Percentiles rank a stretch among this genome's conserved stretches.
phyloP scores from a whole-genome alignment of 2,888 invertebrate genomes.

The Tenthredo livida region DNA sequence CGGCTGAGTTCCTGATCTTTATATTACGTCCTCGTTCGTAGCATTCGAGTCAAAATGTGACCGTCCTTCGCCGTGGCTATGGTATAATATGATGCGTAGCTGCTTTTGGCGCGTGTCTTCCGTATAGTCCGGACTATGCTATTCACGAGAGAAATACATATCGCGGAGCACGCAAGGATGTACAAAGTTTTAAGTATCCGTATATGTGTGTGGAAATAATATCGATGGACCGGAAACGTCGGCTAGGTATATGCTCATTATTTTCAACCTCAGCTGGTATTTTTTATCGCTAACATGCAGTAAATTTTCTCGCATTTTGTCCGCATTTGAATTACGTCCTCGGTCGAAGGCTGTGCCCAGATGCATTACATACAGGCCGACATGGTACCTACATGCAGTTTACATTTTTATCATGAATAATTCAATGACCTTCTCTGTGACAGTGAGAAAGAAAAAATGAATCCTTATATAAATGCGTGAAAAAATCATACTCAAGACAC shows the following conservation, averaged over 20 bases:
- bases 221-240: not conserved
- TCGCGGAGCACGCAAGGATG: not conserved
- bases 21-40: not conserved
- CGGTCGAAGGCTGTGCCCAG: constrained; percentile 4
- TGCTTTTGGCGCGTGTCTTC: not conserved
- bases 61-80: not conserved
- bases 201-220: not conserved
- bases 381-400: not conserved
- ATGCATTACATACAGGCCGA: not conserved
- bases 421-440: constrained; percentile 3
- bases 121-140: not conserved
- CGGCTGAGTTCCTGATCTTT: constrained; percentile 2
- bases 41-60: not conserved
- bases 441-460: not conserved
- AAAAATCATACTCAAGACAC: not conserved
- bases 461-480: constrained; percentile 4
- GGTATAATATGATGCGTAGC: not conserved
- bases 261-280: not conserved
- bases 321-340: constrained; percentile 6
- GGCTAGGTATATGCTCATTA: not conserved
- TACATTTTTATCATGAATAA: constrained; percentile 5
- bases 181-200: not conserved
- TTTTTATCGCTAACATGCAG: not conserved
- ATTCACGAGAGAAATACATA: not conserved
- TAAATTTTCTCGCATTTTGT: not conserved